Percentiles rank a stretch among this genome's conserved stretches.
Evolutionary conservation across 1,140 invertebrate species (phyloP).

Genomic region (Delia radicum): DNA sequence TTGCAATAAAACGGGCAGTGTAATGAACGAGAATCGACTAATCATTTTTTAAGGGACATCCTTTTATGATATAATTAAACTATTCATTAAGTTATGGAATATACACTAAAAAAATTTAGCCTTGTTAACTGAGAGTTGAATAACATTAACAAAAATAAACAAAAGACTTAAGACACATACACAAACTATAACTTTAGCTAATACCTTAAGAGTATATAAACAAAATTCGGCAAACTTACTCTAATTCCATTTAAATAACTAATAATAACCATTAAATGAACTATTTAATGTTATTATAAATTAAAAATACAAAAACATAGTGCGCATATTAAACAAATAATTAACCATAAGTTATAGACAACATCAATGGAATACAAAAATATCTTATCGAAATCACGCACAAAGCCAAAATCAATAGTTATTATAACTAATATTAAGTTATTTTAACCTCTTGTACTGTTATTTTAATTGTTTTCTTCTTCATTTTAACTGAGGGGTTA

Average conservation of each 20-base stretch:
- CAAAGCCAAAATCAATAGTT: background rate
- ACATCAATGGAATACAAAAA: background rate
- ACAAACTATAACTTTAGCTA: no score
- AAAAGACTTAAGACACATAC: conserved; percentile 12
- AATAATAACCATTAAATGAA: background rate
- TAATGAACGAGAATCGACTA: no score
- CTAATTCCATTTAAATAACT: background rate
- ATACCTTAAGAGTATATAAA: background rate
- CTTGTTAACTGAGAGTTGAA: no score
- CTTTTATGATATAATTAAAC: no score
- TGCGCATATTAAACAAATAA: background rate
- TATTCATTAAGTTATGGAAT: no score
- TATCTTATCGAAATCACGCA: background rate
- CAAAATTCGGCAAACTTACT: background rate
- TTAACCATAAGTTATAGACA: background rate
- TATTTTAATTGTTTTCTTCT: background rate
- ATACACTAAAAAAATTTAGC: no score
- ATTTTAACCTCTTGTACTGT: no score
- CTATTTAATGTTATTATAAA: conserved; percentile 15
- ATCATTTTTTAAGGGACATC: no score
- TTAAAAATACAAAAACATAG: background rate
- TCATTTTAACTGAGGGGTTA: background rate
- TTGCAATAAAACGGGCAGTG: no score
- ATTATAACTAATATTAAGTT: background rate
- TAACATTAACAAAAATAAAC: background rate